These are phyloP conservation scores for Nephrotoma flavescens DNA, from an alignment of 2,888 invertebrate genomes.

Conservation along the genomic window DNA sequence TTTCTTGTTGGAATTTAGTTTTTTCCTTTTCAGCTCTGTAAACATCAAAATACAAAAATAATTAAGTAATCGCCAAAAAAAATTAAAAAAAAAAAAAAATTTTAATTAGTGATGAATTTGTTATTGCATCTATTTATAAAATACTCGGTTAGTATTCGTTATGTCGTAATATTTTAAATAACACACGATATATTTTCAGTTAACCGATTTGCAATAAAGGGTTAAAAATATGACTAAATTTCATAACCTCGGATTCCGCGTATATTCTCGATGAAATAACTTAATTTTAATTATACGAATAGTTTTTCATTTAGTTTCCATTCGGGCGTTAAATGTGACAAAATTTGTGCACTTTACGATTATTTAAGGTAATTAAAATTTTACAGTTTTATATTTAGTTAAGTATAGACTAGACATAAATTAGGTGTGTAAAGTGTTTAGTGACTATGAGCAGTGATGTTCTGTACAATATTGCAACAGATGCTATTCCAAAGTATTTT, in stretches of 20 bases:
- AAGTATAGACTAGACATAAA: no score
- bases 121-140: background rate
- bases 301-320: background rate
- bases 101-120: background rate
- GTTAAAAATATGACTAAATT: background rate
- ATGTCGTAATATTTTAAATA: background rate
- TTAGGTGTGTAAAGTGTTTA: no score
- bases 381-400: no score
- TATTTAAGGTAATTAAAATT: no score
- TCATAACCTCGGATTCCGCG: background rate
- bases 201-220: background rate
- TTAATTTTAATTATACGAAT: background rate
- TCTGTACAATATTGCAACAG: no score
- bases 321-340: background rate
- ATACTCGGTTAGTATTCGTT: background rate
- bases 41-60: slow-evolving; percentile 18
- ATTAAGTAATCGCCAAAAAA: background rate
- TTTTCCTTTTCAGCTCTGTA: slow-evolving; percentile 96
- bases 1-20: slow-evolving; percentile 94
- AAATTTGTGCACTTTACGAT: no score
- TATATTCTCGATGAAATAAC: background rate
- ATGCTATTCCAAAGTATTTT: no score
- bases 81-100: background rate
- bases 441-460: no score
- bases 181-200: no score